A percentile compares a stretch with the other conserved stretches of the same genome.
Conservation (phyloP, 2,113 vertebrate genomes). For the Cisticola juncidis region DNA sequence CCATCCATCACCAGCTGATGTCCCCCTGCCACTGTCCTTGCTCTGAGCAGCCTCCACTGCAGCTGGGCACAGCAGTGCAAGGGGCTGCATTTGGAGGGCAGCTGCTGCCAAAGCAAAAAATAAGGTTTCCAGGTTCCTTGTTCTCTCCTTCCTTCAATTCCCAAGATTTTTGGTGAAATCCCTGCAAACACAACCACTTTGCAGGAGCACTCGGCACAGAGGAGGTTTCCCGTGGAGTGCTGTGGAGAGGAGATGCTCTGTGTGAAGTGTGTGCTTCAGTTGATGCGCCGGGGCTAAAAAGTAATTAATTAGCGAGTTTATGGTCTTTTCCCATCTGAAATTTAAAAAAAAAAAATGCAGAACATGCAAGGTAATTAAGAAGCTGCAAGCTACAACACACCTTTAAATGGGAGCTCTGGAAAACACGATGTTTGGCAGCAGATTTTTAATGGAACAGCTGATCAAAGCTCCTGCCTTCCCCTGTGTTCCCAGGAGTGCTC, state of each 20-base stretch:
- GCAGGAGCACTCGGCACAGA: rapidly evolving
- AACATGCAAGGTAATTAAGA: conserved; percentile 5
- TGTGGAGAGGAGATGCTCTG: not conserved
- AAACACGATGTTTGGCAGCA: not conserved
- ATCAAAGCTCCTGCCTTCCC: not conserved
- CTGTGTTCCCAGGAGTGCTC: not conserved
- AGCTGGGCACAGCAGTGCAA: not conserved
- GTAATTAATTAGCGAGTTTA: conserved; percentile 59
- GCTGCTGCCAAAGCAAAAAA: not conserved
- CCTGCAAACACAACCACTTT: rapidly evolving
- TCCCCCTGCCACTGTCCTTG: not conserved
- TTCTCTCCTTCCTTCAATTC: not conserved
- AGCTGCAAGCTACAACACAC: not conserved
- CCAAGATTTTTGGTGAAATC: not conserved
- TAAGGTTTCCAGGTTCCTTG: not conserved
- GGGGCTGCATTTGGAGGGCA: not conserved
- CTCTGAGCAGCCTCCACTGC: not conserved
- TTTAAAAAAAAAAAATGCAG: conserved; percentile 27
- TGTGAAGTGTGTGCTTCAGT: not conserved
- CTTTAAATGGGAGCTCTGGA: not conserved
- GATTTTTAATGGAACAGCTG: not conserved
- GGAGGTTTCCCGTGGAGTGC: not conserved
- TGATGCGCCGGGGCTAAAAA: not conserved
- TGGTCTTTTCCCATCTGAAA: conserved; percentile 60
- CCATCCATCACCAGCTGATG: not conserved